Conservation (phyloP, 2,888 invertebrate species). For the Trisateles emortualis region DNA sequence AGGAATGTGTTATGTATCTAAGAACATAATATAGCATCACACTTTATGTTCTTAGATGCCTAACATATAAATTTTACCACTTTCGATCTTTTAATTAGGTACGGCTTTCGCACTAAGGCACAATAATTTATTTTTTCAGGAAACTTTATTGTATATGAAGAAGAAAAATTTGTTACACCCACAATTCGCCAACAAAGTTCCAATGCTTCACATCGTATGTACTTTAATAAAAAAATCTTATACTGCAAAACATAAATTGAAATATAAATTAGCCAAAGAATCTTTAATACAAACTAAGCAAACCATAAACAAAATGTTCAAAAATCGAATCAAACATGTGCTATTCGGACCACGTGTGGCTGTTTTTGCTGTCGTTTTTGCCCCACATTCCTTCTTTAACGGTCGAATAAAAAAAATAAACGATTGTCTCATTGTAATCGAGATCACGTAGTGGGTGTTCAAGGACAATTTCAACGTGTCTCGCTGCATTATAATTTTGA, state of each 20-base stretch:
- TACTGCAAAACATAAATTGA: not conserved
- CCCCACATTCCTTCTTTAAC: constrained; percentile 40
- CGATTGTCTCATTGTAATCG: constrained; percentile 49
- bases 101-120: no score
- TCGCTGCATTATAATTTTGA: constrained; percentile 32
- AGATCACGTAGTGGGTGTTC: constrained; percentile 46
- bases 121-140: no score
- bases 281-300: constrained; percentile 8
- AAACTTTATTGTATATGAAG: no score
- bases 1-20: no score
- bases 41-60: no score
- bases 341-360: constrained; percentile 36
- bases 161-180: no score
- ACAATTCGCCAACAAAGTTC: no score
- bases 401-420: constrained; percentile 36
- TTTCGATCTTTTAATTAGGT: no score
- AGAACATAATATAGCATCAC: no score
- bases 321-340: constrained; percentile 16
- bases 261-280: not conserved
- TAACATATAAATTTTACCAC: no score
- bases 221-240: no score
- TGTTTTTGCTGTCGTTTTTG: constrained; percentile 47
- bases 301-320: constrained; percentile 12
- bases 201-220: no score
- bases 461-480: constrained; percentile 46